Evolutionary conservation across 2,113 vertebrate species (phyloP), one percentile per base, ranked within the genome.

Genomic region (Propithecus coquereli): DNA sequence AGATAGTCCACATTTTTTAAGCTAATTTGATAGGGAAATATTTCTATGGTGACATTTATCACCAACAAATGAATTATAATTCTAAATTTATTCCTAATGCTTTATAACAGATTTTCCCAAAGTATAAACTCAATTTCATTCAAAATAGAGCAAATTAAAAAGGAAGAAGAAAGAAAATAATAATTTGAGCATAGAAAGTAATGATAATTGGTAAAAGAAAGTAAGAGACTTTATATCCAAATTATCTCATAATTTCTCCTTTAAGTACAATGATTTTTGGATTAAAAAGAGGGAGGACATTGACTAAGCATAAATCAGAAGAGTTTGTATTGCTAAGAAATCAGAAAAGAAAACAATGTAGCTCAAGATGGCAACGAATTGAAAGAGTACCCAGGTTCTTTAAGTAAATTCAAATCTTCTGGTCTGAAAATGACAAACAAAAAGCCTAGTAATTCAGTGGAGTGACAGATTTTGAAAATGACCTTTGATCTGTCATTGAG

Each of bases 21-120:
- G 88, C 47, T 92, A 90, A 92, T 95, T 96, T 96, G 65, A 95
- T 88, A 77, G 32, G 40, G 47, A 94, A 90, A 96, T 96, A 95
- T 94, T 90, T 96, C 82, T 82, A 40, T 91, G 81, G 66, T 89
- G 82, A 90, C 52, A 74, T 84, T 95, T 96, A 94, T 54, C 11
- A 77, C 73, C n/a, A 92, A 86, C 18, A 90, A 90, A 90, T 92
- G 59, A 96, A 97, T 94, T 96, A 77, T 61, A 94, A 71, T 89
- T 95, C 27, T 88, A 91, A 91, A 96, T 96, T 47, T 86, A 89
- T 93, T 92, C 37, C 57, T 77, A 92, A 90, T 79, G 63, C 25
- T 16, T 82, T 81, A 18, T 88, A 85, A 87, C 22, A 81, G 40
- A 94, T 88, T 86, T 87, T 92, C 34, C 63, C 10, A 61, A 77